Evolutionary conservation across 2,888 invertebrate species (phyloP), one percentile per base, ranked within the genome.

Genomic region (Pandemis cinnamomeana): DNA sequence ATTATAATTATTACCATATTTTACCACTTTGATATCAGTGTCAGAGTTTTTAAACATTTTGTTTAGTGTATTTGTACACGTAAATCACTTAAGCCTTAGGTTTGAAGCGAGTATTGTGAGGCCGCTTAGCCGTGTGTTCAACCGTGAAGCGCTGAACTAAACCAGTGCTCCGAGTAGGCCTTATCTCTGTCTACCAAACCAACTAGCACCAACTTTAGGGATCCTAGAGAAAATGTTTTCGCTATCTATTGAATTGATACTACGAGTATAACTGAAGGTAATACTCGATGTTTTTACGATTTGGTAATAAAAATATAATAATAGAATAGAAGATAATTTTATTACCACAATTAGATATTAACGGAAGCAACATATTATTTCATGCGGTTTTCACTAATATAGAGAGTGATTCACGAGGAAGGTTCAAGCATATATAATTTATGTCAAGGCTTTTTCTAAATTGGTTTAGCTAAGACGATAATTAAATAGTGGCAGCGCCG

Each of bases 91-190:
- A 63, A 72, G 63, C 62, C 20, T 3, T 11, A 63, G 68, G 44
- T 68, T 63, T 55, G 63, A 62, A 72, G 36, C 7, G 62, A 46
- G 55, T 53, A 55, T 55, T 72, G 55, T 55, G 55, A 64, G 69
- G 20, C 72, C 62, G 72, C 64, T 69, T 64, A 69, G 72, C 61
- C 41, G 63, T 64, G 63, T 69, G 72, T 64, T 72, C 63, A 72
- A 60, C 48, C 68, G 58, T 69, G 63, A 69, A 62, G 63, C 63
- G 46, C n/a, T 20, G 58, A 69, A 69, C 69, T 69, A 72, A 63
- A 60, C 63, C 72, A 48, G 42, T 41, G 66, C 44, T 66, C 36
- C 44, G 44, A 15, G 51, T 61, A 36, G 70, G 66, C 66, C 60
- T 74, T 67, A 70, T 74, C 70, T 61, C 44, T 46, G 67, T 55